These are phyloP conservation scores for Rhagonycha fulva DNA, from an alignment of 2,888 invertebrate genomes.

Conservation along the genomic window DNA sequence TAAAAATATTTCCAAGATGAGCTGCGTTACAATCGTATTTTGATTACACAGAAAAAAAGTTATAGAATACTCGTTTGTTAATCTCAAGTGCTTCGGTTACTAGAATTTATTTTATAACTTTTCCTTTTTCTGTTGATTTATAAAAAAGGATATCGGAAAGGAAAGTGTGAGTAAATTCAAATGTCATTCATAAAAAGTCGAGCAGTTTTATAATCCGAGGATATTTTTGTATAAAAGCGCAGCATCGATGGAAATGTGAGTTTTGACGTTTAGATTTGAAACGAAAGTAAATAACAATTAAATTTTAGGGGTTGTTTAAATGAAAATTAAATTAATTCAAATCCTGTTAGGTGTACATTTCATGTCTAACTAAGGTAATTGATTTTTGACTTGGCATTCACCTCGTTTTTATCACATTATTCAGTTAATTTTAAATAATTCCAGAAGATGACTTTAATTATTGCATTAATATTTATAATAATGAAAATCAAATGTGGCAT, in stretches of 20 bases:
- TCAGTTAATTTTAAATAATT: neutral
- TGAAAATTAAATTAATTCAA: neutral
- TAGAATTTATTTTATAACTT: neutral
- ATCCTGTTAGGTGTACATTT: neutral
- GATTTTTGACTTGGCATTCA: neutral
- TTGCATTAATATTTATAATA: neutral
- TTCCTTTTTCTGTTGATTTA: neutral
- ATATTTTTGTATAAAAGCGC: neutral
- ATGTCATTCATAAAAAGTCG: neutral
- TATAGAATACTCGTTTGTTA: neutral
- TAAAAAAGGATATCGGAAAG: neutral
- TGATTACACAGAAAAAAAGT: neutral
- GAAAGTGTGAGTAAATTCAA: neutral
- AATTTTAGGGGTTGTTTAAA: neutral
- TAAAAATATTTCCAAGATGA: neutral
- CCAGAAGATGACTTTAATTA: neutral
- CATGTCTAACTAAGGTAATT: neutral
- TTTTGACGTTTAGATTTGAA: neutral
- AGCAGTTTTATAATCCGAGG: neutral
- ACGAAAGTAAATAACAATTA: neutral
- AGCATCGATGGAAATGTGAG: neutral
- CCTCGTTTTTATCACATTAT: neutral
- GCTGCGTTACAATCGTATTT: no score
- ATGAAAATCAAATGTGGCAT: no score
- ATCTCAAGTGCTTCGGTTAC: neutral